A percentile compares a stretch with the other conserved stretches of the same genome.
These are phyloP conservation scores for Eilema depressum DNA, from an alignment of 2,888 invertebrate species.

Conservation along the genomic window DNA sequence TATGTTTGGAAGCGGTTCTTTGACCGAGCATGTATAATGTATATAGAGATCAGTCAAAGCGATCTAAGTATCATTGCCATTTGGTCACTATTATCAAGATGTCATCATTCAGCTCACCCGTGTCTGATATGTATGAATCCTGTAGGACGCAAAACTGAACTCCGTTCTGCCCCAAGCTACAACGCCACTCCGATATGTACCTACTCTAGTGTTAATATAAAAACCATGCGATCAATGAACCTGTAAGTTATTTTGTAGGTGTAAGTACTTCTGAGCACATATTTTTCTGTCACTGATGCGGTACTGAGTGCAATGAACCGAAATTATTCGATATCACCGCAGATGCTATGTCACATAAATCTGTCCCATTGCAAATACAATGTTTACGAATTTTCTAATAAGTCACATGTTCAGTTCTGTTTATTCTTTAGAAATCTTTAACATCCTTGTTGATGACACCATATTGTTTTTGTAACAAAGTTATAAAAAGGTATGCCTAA, in stretches of 20 bases:
- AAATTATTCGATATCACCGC: conserved; percentile 53
- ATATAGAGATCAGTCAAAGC: no score
- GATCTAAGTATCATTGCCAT: no score
- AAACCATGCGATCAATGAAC: conserved; percentile 59
- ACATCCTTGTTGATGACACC: no score
- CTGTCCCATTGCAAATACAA: conserved; percentile 37
- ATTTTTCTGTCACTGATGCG: conserved; percentile 52
- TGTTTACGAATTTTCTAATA: conserved; percentile 36
- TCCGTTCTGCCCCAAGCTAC: not conserved
- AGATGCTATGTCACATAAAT: conserved; percentile 46
- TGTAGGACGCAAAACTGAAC: not conserved
- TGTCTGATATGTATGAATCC: not conserved
- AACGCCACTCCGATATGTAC: conserved; percentile 5
- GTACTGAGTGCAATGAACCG: conserved; percentile 59
- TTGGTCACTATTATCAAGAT: not conserved
- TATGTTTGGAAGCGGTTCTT: no score
- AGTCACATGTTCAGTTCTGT: conserved; percentile 16
- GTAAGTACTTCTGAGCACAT: conserved; percentile 40
- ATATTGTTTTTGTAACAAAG: no score
- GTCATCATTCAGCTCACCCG: not conserved
- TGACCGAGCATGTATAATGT: no score
- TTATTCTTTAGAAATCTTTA: no score
- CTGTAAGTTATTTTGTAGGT: conserved; percentile 48
- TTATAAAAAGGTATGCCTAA: no score
- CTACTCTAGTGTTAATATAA: conserved; percentile 39